Evolutionary conservation across 1,140 invertebrate genomes (phyloP), one percentile per base, ranked within the genome.

Genomic region (Cardiocondyla obscurior): DNA sequence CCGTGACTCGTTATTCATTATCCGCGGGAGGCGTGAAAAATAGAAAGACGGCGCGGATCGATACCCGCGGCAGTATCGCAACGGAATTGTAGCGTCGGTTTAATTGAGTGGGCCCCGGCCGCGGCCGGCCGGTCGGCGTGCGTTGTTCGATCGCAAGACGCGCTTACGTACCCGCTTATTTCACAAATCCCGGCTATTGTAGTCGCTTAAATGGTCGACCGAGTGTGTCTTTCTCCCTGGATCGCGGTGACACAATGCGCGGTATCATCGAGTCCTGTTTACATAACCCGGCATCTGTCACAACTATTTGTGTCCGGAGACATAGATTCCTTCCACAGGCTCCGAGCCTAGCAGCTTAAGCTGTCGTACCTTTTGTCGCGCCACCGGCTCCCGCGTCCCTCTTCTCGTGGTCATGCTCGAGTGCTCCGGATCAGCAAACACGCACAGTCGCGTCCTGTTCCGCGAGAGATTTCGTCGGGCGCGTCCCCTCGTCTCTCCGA

Each of bases 201-300:
- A 33, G 22, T 82, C 84, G 83, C 73, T 88, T 89, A 89, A 90
- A 90, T 89, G 83, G 65, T 84, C 67, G 65, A n/a, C 39, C 28
- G 53, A 76, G 72, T 83, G 58, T 73, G 30, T 49, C 42, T 36
- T 25, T 55, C 14, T 42, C 76, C 65, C 73, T 36, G 81, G 82
- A 84, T 88, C 85, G 42, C 79, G 85, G 82, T 82, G 85, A 88
- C 87, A 90, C 89, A 90, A 91, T 91, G 84, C 87, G 51, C 28
- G 46, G 46, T 85, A 83, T 87, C 82, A 84, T 73, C 70, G 64
- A 81, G 51, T 81, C 76, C 85, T 88, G 89, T 92, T 92, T 92
- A 91, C 87, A 91, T 90, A 91, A 92, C 90, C 88, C 88, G 84
- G 90, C 90, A 90, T 91, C 90, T 92, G 91, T 92, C 91, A 91